Base-by-base conservation (phyloP, 2,888 invertebrate species). In the Sesia bembeciformis region DNA sequence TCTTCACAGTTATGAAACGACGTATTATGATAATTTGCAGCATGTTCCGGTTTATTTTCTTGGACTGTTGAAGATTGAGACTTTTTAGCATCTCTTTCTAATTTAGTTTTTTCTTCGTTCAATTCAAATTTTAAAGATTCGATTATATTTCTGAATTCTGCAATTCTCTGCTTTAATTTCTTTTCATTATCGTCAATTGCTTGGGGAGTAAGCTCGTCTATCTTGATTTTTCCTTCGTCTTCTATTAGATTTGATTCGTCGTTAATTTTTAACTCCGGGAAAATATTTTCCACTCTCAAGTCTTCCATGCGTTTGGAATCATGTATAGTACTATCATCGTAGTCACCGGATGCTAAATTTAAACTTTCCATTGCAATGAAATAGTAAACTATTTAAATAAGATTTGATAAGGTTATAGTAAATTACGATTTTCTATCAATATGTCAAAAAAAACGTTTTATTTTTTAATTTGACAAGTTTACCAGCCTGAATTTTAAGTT, bases 101-200 rank as follows among this genome's bases (percentile, higher is more conserved):
- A 53, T 67, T 81, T 87, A 5, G 66, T 67, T 64, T 84, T 87
- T 63, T 87, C 87, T 67, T 79, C 79, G 53, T 66, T 77, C 0
- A 89, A 65, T 62, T 88, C 85, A 3, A 73, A 56, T 65, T 88
- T 88, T 40, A 88, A 63, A 39, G 84, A 81, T 60, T 84, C 82
- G 53, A 88, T 84, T 53, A 84, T 75, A 57, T 67, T 74, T 60
- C 76, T 78, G 57, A 86, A 89, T 56, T 86, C 81, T 40, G 76
- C 70, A 58, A 87, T 87, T 64, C 87, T 72, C 49, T 79, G 78
- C 58, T 83, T 84, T 53, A 88, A 62, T 63, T 81, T 79, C 5
- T 60, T 56, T 67, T 84, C 85, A 53, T 82, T 78, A 3, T 83
- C 75, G 49, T 82, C 79, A 52, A 78, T 74, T 40, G 59, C 56